phyloP scores from a whole-genome alignment of 2,797 vertebrate genomes.

The Sebastes elongatus region DNA sequence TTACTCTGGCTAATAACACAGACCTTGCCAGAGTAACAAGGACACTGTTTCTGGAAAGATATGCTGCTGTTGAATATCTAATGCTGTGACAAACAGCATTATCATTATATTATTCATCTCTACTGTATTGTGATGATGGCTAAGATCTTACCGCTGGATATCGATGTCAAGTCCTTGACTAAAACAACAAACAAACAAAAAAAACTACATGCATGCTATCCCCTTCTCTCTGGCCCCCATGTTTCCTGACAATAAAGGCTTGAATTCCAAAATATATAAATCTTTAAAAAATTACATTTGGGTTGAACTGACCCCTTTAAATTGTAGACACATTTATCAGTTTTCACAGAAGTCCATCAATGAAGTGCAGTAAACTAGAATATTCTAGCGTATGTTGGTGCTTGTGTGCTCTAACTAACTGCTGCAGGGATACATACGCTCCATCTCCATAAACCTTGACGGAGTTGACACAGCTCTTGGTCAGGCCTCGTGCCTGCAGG shows the following conservation, averaged over 20 bases:
- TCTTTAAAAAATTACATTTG: not conserved
- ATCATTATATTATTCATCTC: not conserved
- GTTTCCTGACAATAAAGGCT: not conserved
- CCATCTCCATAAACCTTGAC: slow-evolving; percentile 88
- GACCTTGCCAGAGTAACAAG: not conserved
- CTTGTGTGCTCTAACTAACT: not conserved
- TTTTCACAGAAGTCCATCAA: not conserved
- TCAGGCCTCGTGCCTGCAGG: slow-evolving; percentile 86
- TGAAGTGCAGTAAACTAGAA: not conserved
- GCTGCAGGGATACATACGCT: slow-evolving; percentile 80
- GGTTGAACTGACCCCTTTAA: not conserved
- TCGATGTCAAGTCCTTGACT: not conserved
- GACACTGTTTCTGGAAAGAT: not conserved
- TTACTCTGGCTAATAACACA: not conserved
- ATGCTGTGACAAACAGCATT: not conserved
- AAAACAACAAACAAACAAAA: not conserved
- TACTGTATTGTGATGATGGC: not conserved
- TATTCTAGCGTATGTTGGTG: not conserved
- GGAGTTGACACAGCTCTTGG: slow-evolving; percentile 86
- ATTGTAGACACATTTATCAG: not conserved
- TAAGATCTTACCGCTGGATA: not conserved
- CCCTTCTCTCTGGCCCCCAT: not conserved
- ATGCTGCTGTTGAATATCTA: not conserved
- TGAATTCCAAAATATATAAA: not conserved
- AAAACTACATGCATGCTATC: not conserved